A percentile compares a stretch with the other conserved stretches of the same genome.
Conservation (phyloP, 2,113 vertebrate species). For the Romanogobio albipinnatus region DNA sequence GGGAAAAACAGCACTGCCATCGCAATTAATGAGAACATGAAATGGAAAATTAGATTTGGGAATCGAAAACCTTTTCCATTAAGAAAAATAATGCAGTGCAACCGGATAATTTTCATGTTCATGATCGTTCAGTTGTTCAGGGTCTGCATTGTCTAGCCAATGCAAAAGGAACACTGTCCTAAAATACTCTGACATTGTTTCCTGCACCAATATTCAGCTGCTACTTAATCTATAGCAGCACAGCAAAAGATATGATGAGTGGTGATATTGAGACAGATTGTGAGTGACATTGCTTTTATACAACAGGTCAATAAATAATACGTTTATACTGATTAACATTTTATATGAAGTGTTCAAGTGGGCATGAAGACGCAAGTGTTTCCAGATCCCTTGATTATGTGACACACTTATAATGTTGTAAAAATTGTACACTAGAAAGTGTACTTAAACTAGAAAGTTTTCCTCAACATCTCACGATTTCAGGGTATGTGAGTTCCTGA, state of each 20-base stretch:
- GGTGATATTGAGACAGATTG: background rate
- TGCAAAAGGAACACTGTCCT: background rate
- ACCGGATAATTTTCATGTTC: background rate
- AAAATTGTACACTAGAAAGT: background rate
- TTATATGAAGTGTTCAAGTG: background rate
- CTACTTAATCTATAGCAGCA: background rate
- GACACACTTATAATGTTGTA: background rate
- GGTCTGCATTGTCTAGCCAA: background rate
- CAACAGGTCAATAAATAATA: background rate
- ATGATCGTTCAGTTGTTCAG: background rate
- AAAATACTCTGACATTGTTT: background rate
- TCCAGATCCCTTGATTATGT: background rate
- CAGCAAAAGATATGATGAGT: background rate
- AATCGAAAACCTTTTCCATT: background rate
- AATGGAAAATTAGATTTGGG: background rate
- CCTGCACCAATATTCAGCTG: background rate
- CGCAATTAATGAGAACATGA: background rate
- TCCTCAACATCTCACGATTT: background rate
- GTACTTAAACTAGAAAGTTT: background rate
- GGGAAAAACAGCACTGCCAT: background rate
- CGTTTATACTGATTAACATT: background rate
- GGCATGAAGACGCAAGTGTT: background rate
- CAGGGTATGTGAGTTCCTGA: background rate
- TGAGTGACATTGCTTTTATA: background rate
- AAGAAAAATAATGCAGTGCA: too few relatives aligned